Percentiles rank a stretch among this genome's conserved stretches.
Conservation (phyloP, 2,888 invertebrate species). For the Volucella zonaria region DNA sequence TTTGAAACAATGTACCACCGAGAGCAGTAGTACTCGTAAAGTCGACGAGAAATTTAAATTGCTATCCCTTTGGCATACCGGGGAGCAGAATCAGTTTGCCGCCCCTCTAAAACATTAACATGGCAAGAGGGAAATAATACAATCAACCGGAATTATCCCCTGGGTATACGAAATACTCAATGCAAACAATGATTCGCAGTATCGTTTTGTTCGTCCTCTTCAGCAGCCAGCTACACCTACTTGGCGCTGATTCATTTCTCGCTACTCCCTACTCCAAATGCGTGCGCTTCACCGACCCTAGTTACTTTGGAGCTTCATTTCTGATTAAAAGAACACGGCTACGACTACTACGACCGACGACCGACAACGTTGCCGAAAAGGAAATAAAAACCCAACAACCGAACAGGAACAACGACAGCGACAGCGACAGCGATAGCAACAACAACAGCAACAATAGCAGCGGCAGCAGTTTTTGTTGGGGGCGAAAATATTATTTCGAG, state of each 20-base stretch:
- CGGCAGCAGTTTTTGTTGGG: conserved; percentile 13
- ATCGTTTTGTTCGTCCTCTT: conserved; percentile 58
- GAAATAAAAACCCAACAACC: neutral
- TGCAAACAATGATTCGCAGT: conserved; percentile 73
- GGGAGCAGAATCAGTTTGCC: neutral
- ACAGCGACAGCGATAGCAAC: conserved; percentile 40
- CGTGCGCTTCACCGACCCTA: conserved; percentile 27
- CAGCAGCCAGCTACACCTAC: conserved; percentile 26
- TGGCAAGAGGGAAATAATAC: conserved; percentile 71
- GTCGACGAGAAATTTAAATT: conserved; percentile 49
- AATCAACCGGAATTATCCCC: conserved; percentile 73
- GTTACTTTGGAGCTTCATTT: conserved; percentile 36
- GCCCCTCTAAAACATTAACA: conserved; percentile 47
- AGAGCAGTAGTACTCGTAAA: conserved; percentile 6
- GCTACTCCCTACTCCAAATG: conserved; percentile 52
- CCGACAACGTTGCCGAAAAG: neutral
- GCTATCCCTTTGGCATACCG: conserved; percentile 14
- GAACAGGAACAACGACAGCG: conserved; percentile 34
- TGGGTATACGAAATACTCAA: conserved; percentile 72
- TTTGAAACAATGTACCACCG: too few species aligned
- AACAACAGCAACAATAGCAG: conserved; percentile 30
- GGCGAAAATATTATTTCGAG: conserved; percentile 63
- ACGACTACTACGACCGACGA: neutral
- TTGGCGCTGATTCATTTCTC: conserved; percentile 39
- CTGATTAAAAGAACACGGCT: conserved; percentile 71